Evolutionary conservation across 2,797 vertebrate species (phyloP).

Genomic region (Mionectes olivaceus): DNA sequence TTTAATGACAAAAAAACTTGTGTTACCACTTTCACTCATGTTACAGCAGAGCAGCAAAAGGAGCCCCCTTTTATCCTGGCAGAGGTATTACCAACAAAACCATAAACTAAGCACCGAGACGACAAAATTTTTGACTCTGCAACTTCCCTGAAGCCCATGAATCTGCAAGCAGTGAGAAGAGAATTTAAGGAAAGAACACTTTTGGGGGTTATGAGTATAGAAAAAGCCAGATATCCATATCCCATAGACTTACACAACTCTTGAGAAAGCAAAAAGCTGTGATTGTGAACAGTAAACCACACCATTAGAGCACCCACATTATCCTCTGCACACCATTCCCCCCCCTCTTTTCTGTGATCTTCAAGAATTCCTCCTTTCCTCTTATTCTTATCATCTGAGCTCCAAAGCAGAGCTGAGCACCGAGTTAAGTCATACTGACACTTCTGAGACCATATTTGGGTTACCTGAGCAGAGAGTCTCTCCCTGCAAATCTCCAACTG

Average conservation of each 20-base stretch:
- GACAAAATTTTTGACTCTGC: not conserved
- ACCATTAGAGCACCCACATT: not conserved
- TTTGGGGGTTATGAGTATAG: not conserved
- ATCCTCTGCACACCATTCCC: not conserved
- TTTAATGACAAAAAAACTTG: not conserved
- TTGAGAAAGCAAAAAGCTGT: not conserved
- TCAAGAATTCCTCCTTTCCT: not conserved
- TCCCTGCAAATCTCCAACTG: not conserved
- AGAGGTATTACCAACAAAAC: not conserved
- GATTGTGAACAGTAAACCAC: not conserved
- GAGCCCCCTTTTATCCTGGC: not conserved
- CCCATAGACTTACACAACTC: not conserved
- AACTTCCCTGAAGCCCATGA: not conserved
- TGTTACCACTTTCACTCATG: not conserved
- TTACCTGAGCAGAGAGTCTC: not conserved
- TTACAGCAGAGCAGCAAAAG: not conserved
- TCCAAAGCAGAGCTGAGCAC: not conserved
- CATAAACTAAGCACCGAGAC: not conserved
- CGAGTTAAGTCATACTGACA: not conserved
- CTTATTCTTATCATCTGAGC: not conserved
- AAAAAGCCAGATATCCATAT: not conserved
- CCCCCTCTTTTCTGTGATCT: not conserved
- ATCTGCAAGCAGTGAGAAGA: not conserved
- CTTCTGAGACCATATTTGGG: not conserved
- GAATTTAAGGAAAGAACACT: not conserved